phyloP scores from a whole-genome alignment of 1,140 invertebrate species.

The Glomeris maerens region DNA sequence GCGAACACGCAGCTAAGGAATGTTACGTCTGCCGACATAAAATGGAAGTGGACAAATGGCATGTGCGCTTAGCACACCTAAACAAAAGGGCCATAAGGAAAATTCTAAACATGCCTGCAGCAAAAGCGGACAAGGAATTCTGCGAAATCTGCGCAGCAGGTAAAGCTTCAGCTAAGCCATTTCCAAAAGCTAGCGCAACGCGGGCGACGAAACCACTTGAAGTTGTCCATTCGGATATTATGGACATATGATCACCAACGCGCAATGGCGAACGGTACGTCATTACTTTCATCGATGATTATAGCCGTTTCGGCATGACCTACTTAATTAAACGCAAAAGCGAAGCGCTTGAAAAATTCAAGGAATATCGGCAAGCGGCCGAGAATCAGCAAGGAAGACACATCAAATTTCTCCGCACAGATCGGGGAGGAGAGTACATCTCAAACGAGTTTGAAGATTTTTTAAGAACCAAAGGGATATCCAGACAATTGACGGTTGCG shows the following conservation, averaged over 20 bases:
- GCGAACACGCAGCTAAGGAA: background rate
- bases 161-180: slow-evolving; percentile 8
- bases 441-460: slow-evolving; percentile 8
- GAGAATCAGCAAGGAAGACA: slow-evolving; percentile 3
- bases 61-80: slow-evolving; percentile 2
- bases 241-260: slow-evolving; percentile 9
- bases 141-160: slow-evolving; percentile 6
- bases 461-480: slow-evolving; percentile 22
- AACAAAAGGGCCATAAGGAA: background rate
- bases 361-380: slow-evolving; percentile 8
- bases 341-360: slow-evolving; percentile 14
- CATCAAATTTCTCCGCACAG: slow-evolving; percentile 7
- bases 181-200: background rate
- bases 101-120: background rate
- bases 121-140: background rate
- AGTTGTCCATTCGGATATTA: slow-evolving; percentile 15
- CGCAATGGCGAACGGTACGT: slow-evolving; percentile 9
- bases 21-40: background rate
- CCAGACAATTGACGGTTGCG: slow-evolving; percentile 24
- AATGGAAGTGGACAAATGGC: background rate
- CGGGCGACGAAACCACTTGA: background rate
- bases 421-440: slow-evolving; percentile 13
- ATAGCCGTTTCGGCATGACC: slow-evolving; percentile 4
- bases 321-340: slow-evolving; percentile 12
- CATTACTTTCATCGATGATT: slow-evolving; percentile 16